These are phyloP conservation scores for Latrodectus hesperus DNA, from an alignment of 2,888 invertebrate genomes.

Conservation along the genomic window DNA sequence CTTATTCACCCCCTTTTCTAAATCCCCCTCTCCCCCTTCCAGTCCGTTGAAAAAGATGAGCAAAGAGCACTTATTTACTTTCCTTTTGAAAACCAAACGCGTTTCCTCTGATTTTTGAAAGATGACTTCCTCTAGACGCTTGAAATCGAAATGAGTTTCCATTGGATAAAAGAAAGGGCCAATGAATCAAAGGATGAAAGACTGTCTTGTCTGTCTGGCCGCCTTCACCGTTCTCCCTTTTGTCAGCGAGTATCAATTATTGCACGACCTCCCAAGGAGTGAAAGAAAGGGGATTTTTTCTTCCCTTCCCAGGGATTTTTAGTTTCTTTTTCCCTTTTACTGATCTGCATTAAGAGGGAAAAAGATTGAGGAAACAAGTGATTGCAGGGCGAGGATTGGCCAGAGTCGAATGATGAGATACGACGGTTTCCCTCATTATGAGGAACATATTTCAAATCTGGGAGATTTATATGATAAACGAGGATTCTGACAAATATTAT, in stretches of 20 bases:
- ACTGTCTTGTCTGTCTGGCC: conserved; percentile 32
- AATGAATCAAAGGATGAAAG: conserved; percentile 40
- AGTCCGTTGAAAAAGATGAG: background rate
- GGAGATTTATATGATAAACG: background rate
- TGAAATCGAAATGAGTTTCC: conserved; percentile 56
- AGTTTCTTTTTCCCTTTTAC: background rate
- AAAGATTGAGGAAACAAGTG: background rate
- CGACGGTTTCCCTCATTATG: background rate
- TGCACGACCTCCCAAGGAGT: conserved; percentile 43
- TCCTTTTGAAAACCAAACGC: conserved; percentile 28
- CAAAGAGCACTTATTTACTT: conserved; percentile 32
- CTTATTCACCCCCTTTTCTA: background rate
- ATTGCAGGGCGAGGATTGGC: background rate
- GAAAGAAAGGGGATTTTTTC: background rate
- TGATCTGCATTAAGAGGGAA: background rate
- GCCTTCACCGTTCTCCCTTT: conserved; percentile 33
- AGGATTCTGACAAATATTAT: no score
- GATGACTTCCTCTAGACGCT: conserved; percentile 25
- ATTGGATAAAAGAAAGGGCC: conserved; percentile 29
- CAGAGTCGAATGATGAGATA: background rate
- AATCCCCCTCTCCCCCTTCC: background rate
- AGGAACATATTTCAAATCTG: background rate
- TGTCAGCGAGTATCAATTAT: conserved; percentile 58
- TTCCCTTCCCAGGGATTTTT: background rate
- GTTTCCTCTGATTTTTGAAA: conserved; percentile 37